phyloP scores from a whole-genome alignment of 1,140 invertebrate genomes.

The Drosophila cardini region DNA sequence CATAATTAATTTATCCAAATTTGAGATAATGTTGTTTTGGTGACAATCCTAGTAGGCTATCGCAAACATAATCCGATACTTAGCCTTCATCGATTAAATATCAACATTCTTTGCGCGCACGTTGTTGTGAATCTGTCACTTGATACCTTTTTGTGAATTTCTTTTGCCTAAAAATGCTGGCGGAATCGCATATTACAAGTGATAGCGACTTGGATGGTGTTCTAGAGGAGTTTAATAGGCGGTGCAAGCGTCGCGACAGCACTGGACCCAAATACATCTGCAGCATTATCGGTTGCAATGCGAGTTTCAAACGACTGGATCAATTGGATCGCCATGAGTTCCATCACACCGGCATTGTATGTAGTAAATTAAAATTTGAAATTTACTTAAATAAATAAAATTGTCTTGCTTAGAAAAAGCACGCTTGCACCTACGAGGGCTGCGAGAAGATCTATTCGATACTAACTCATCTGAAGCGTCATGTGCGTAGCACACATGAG shows the following conservation, averaged over 20 bases:
- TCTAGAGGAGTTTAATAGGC: constrained; percentile 60
- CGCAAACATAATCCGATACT: too few species aligned
- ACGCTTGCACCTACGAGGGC: constrained; percentile 70
- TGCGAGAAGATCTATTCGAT: constrained; percentile 77
- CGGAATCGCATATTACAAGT: constrained; percentile 58
- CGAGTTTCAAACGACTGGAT: constrained; percentile 72
- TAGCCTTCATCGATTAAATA: background rate
- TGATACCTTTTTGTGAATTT: background rate
- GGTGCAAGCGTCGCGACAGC: constrained; percentile 51
- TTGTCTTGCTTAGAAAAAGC: constrained; percentile 67
- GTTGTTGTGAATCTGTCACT: constrained; percentile 8
- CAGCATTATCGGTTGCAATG: constrained; percentile 55
- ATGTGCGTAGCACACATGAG: constrained; percentile 75
- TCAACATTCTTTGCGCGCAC: constrained; percentile 3
- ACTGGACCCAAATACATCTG: constrained; percentile 69
- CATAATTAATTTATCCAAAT: too few species aligned
- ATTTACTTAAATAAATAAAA: background rate
- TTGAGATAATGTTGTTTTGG: too few species aligned
- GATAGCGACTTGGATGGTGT: constrained; percentile 78
- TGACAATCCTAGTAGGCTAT: background rate
- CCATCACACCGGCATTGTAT: constrained; percentile 78
- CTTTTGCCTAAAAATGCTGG: constrained; percentile 55
- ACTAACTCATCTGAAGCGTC: constrained; percentile 74
- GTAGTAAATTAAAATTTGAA: background rate
- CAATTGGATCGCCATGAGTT: constrained; percentile 82